Base-by-base conservation (phyloP, 2,888 invertebrate species). In the Nephrotoma appendiculata region DNA sequence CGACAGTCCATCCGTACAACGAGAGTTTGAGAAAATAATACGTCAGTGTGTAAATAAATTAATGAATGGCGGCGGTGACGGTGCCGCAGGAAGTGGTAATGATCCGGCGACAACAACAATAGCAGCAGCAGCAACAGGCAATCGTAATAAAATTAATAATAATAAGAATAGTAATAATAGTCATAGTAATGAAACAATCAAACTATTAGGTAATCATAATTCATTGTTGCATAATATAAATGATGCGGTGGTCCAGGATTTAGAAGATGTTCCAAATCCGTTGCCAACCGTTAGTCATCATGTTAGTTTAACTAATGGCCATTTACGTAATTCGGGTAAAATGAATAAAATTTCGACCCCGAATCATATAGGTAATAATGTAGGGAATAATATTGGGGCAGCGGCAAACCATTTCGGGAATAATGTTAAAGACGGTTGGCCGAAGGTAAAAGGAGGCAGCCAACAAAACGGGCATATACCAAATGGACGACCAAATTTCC, bases 1-100 rank as follows among this genome's bases (percentile, higher is more conserved):
- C 0, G 97, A 97, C 89, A 94, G 95, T 6, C 92, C 93, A 0
- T 94, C 95, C 6, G 97, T 97, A 0, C 96, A 96, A 89, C 93
- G 94, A 42, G 96, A 96, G 90, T 97, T 97, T 91, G 94, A 94
- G 86, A 93, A 94, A 42, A 94, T 95, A 0, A 92, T 96, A 42
- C 92, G 94, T 19, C 94, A 95, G 88, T 94, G 96, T 89, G 94
- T 96, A 90, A 93, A 94, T 88, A 93, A 94, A 88, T 92, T 94
- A 2, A 92, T 93, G 83, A 86, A 86, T 86, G 84, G n/a, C 9
- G 41, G 83, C 11, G 43, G 6, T 5, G 84, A 83, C 41, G 48
- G 48, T 48, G 52, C 5, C 52, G 9, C 9, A 71, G 19, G 1
- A 71, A 83, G 41, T 83, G n/a, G 9, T 41, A 83, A 12, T 31